Percentiles rank a stretch among this genome's conserved stretches.
Conservation (phyloP, 2,113 vertebrate genomes). For the Lycocorax pyrrhopterus region DNA sequence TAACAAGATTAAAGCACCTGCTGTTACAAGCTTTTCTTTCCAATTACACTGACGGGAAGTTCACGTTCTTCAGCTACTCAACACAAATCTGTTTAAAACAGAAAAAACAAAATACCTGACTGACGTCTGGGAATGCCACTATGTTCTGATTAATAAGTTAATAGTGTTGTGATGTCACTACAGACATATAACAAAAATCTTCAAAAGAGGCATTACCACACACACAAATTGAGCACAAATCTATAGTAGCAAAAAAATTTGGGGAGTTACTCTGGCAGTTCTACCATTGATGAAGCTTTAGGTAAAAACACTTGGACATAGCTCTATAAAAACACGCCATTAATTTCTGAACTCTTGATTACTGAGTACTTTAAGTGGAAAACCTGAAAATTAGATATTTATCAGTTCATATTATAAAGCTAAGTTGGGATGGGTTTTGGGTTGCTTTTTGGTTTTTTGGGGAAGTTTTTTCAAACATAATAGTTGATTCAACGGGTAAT, state of each 20-base stretch:
- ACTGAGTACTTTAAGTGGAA: not conserved
- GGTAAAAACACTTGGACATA: not conserved
- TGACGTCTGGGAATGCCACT: not conserved
- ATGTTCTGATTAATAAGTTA: not conserved
- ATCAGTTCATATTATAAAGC: not conserved
- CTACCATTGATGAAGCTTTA: not conserved
- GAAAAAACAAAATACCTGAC: not conserved
- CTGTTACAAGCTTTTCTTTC: slow-evolving; percentile 9
- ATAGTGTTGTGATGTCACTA: not conserved
- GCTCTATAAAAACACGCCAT: not conserved
- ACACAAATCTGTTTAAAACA: not conserved
- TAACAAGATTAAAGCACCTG: slow-evolving; percentile 14
- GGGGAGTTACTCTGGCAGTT: not conserved
- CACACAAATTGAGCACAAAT: not conserved
- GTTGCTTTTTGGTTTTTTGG: not conserved
- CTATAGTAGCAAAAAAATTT: not conserved
- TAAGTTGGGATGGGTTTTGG: too few relatives aligned
- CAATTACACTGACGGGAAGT: not conserved
- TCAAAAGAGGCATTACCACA: not conserved
- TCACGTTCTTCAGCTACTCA: not conserved
- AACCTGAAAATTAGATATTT: not conserved
- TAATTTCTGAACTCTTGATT: not conserved
- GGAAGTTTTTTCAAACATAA: not conserved
- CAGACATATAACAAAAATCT: not conserved
- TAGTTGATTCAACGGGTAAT: not conserved